Evolutionary conservation across 2,888 invertebrate species (phyloP).

Genomic region (Protophormia terraenovae): DNA sequence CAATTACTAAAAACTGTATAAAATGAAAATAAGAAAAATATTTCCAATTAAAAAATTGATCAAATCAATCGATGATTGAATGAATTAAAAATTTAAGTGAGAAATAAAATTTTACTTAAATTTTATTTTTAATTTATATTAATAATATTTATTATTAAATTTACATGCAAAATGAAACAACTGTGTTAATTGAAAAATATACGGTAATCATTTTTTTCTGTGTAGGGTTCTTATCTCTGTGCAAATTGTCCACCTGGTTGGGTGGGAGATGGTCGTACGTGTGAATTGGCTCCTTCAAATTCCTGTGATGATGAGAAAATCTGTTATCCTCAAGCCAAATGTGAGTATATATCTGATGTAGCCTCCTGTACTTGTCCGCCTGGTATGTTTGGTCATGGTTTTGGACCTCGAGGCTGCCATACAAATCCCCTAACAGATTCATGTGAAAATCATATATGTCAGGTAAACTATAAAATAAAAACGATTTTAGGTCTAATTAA

Average conservation of each 20-base stretch:
- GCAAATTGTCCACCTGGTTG: constrained; percentile 94
- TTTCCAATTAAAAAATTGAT: too few relatives aligned
- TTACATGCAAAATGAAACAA: too few relatives aligned
- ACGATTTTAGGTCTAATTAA: not conserved
- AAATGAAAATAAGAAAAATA: too few relatives aligned
- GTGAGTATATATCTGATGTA: constrained; percentile 86
- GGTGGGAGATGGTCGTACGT: constrained; percentile 90
- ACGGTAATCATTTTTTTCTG: too few relatives aligned
- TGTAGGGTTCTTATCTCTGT: constrained; percentile 91
- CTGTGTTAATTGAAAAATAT: too few relatives aligned
- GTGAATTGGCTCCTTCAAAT: constrained; percentile 80
- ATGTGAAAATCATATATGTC: constrained; percentile 83
- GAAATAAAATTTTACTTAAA: too few relatives aligned
- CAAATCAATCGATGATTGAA: too few relatives aligned
- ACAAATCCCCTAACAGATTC: constrained; percentile 77
- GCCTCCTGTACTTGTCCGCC: constrained; percentile 89
- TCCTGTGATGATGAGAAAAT: constrained; percentile 80
- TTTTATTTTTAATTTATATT: too few relatives aligned
- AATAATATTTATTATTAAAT: too few relatives aligned
- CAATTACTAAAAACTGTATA: too few relatives aligned
- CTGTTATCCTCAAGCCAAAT: constrained; percentile 91
- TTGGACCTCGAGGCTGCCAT: constrained; percentile 89
- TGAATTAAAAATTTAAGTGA: too few relatives aligned
- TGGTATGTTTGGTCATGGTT: constrained; percentile 91
- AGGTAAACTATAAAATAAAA: constrained; percentile 74